These are phyloP conservation scores for Lasioglossum albipes DNA, from an alignment of 1,140 invertebrate species.

Conservation along the genomic window DNA sequence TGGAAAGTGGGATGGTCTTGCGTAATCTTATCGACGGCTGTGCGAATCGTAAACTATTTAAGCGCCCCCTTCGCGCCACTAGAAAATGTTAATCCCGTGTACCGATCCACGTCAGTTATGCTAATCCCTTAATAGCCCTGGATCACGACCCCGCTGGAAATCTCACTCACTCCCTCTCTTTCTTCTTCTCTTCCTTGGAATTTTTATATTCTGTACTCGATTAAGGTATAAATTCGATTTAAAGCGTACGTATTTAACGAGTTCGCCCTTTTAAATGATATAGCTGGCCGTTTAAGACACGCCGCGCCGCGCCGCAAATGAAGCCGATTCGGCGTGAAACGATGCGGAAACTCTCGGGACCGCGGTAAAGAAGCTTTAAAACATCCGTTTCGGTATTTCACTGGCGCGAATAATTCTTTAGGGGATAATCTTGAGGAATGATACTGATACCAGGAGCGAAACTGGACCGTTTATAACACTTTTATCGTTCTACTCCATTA, in stretches of 20 bases:
- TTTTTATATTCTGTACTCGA: background rate
- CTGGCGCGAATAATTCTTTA: background rate
- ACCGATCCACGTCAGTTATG: slow-evolving; percentile 15
- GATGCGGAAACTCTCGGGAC: background rate
- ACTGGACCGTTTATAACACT: too few species aligned
- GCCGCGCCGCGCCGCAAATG: background rate
- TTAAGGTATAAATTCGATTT: slow-evolving; percentile 15
- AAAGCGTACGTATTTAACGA: background rate
- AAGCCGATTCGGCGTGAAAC: background rate
- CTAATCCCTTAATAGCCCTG: slow-evolving; percentile 11
- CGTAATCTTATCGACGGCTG: slow-evolving; percentile 41
- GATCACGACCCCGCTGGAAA: background rate
- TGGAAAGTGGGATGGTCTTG: slow-evolving; percentile 4
- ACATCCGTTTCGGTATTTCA: background rate
- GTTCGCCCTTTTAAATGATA: background rate
- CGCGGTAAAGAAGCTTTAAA: background rate
- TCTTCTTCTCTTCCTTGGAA: too few species aligned
- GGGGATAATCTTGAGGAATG: background rate
- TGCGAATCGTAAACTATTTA: slow-evolving; percentile 32
- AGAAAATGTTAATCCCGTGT: slow-evolving; percentile 17
- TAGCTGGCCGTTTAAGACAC: background rate
- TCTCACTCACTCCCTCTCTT: too few species aligned
- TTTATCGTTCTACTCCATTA: too few species aligned
- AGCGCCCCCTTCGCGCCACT: background rate
- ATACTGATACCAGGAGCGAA: background rate